A percentile compares a stretch with the other conserved stretches of the same genome.
These are phyloP conservation scores for Brachyptera risi DNA, from an alignment of 2,888 invertebrate species.

Conservation along the genomic window DNA sequence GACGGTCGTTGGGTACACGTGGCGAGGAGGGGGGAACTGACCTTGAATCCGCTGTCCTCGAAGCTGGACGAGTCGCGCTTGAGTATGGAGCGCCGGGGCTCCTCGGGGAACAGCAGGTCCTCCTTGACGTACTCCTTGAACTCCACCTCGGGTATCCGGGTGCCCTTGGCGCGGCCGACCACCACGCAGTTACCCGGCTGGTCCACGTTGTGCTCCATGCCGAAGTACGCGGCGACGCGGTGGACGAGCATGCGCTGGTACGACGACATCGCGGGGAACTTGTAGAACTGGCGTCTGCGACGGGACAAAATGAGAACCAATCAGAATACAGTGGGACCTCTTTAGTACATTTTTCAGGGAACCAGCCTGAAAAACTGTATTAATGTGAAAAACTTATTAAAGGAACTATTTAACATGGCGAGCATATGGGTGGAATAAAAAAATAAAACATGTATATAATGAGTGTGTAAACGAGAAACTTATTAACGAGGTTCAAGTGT, in stretches of 20 bases:
- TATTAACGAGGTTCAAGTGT: no score
- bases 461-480: no score
- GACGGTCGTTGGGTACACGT: no score
- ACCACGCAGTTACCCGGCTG: constrained; percentile 74
- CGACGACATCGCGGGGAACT: constrained; percentile 90
- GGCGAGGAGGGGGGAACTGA: no score
- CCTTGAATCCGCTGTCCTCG: constrained; percentile 55
- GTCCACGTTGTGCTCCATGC: constrained; percentile 92
- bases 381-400: no score
- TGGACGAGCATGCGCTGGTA: constrained; percentile 96
- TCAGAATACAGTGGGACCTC: no score
- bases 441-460: no score
- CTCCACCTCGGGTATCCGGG: constrained; percentile 63
- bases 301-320: no score
- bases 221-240: constrained; percentile 88
- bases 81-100: constrained; percentile 71
- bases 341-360: no score
- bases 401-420: no score
- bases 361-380: no score
- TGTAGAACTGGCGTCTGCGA: constrained; percentile 62
- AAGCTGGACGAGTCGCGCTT: constrained; percentile 78
- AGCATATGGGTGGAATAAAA: no score
- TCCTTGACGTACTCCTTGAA: constrained; percentile 69
- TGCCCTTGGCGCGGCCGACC: constrained; percentile 73
- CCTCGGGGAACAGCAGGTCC: constrained; percentile 59